Percentiles rank a stretch among this genome's conserved stretches.
These are phyloP conservation scores for Anas flavirostris DNA, from an alignment of 2,797 vertebrate species.

Conservation along the genomic window DNA sequence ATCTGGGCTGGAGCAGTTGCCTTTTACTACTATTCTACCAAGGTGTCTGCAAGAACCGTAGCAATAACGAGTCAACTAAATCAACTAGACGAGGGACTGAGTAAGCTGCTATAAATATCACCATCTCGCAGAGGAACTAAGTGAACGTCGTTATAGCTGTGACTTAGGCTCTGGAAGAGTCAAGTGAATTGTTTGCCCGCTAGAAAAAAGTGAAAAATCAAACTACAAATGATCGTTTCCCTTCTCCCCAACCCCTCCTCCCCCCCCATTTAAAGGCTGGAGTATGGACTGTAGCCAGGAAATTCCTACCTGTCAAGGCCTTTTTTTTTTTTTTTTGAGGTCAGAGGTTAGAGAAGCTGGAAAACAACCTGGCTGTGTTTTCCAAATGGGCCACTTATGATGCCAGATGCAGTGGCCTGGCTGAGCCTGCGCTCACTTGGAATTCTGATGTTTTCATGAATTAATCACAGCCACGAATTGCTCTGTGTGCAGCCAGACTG, in stretches of 20 bases:
- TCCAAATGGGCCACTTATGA: neutral
- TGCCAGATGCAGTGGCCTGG: neutral
- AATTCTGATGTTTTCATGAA: conserved; percentile 9
- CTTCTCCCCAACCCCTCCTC: neutral
- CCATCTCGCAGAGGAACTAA: neutral
- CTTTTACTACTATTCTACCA: neutral
- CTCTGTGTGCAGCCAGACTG: neutral
- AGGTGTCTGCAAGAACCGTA: neutral
- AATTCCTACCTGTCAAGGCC: neutral
- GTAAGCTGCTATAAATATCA: neutral
- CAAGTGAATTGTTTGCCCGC: neutral
- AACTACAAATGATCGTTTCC: neutral
- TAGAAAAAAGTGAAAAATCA: neutral
- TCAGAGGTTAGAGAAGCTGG: neutral
- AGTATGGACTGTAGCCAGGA: neutral
- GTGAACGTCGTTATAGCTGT: neutral
- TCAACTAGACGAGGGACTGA: neutral
- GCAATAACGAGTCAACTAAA: neutral
- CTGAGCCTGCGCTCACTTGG: neutral
- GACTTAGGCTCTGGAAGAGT: neutral
- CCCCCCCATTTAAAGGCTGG: neutral
- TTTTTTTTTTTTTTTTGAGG: neutral
- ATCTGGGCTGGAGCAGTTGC: neutral
- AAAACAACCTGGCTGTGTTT: neutral
- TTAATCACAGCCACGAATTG: neutral